Percentiles rank a stretch among this genome's conserved stretches.
Conservation (phyloP, 2,113 vertebrate species). For the Chaetodon trifascialis region DNA sequence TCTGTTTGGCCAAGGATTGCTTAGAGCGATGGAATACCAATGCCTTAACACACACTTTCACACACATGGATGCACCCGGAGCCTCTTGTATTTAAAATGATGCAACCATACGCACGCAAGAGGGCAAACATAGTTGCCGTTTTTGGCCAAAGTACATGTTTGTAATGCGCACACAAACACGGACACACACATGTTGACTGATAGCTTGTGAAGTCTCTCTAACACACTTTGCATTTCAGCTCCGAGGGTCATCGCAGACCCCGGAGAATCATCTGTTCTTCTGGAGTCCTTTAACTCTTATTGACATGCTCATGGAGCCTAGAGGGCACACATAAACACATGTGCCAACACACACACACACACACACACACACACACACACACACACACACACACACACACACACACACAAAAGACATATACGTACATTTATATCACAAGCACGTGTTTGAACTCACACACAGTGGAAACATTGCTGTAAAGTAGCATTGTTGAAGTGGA, state of each 20-base stretch:
- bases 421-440: conserved; percentile 22
- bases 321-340: conserved; percentile 15
- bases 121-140: conserved; percentile 36
- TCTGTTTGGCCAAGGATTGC: conserved; percentile 68
- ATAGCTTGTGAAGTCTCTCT: conserved; percentile 70
- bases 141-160: conserved; percentile 56
- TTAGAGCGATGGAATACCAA: conserved; percentile 68
- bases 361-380: background rate
- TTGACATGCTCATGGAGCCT: conserved; percentile 60
- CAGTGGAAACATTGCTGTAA: conserved; percentile 16
- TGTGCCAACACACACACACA: background rate
- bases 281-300: conserved; percentile 67
- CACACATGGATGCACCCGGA: conserved; percentile 45
- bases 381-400: background rate
- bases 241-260: conserved; percentile 59
- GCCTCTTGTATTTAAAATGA: conserved; percentile 11
- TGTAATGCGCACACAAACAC: conserved; percentile 34
- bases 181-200: conserved; percentile 50
- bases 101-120: conserved; percentile 2
- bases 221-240: conserved; percentile 62
- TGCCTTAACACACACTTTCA: conserved; percentile 51
- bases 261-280: conserved; percentile 66
- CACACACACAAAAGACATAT: background rate
- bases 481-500: conserved; percentile 39
- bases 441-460: conserved; percentile 6